Conservation (phyloP, 2,113 vertebrate species). For the Psephotus haematonotus region DNA sequence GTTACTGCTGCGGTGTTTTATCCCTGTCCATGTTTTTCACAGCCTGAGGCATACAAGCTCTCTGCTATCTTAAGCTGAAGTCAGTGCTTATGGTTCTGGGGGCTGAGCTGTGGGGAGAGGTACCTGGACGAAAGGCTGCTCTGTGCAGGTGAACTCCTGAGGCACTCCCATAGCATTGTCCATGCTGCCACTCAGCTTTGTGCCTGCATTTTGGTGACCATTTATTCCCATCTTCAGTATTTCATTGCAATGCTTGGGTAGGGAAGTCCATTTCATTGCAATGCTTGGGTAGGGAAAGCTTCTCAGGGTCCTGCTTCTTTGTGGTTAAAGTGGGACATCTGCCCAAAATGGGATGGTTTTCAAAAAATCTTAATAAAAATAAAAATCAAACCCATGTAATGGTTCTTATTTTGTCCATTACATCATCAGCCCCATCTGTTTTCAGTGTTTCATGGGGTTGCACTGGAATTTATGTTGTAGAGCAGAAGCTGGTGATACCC, state of each 20-base stretch:
- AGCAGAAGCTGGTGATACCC: neutral
- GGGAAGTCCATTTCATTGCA: neutral
- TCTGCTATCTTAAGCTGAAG: neutral
- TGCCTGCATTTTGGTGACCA: neutral
- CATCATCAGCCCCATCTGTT: neutral
- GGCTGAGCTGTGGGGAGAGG: neutral
- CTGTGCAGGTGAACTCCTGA: neutral
- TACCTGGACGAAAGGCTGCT: fast-evolving
- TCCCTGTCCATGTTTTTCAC: fast-evolving
- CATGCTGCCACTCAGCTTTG: neutral
- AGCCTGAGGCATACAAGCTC: neutral
- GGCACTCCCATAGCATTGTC: neutral
- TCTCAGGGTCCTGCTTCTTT: neutral
- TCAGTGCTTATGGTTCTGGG: fast-evolving
- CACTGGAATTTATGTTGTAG: neutral
- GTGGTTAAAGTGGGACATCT: neutral
- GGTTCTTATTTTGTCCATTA: conserved; percentile 3
- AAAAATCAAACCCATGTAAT: neutral
- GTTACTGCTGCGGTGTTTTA: neutral
- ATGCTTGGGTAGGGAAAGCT: neutral
- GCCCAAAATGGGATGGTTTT: neutral
- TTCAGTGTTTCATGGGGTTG: neutral
- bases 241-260: neutral
- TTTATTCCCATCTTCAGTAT: neutral
- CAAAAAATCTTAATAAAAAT: neutral